Evolutionary conservation across 2,113 vertebrate species (phyloP).

Genomic region (Anser brachyrhynchus): DNA sequence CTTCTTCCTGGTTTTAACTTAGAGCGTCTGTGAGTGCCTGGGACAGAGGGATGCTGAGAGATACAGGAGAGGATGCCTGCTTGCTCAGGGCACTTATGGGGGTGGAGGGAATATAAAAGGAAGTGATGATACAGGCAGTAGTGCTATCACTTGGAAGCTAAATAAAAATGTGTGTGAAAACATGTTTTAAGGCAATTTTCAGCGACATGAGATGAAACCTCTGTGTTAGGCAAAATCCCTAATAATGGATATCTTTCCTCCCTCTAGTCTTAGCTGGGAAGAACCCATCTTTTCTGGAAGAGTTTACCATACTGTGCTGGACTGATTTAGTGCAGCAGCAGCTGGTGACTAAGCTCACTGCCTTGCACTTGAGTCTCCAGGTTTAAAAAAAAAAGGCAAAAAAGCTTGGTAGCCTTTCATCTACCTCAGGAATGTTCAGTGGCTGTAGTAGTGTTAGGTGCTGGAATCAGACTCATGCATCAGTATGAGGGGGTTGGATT

Average conservation of each 20-base stretch:
- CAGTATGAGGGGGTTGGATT: accelerated
- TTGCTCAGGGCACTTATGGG: neutral
- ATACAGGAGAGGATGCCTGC: accelerated
- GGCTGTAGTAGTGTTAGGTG: neutral
- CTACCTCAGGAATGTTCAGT: accelerated
- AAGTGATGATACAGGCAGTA: neutral
- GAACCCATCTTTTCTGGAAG: neutral
- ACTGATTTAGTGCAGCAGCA: neutral
- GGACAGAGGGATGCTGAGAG: neutral
- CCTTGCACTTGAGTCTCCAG: accelerated
- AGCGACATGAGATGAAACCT: too few relatives aligned
- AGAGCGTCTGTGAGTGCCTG: neutral
- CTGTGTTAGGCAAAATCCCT: neutral
- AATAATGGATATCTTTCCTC: accelerated
- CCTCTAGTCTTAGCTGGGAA: too few relatives aligned
- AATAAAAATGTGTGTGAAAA: neutral
- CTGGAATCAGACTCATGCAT: neutral
- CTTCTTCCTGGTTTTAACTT: neutral
- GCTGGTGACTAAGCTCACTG: neutral
- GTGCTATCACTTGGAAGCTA: too few relatives aligned
- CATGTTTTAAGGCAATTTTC: neutral
- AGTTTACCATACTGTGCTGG: accelerated
- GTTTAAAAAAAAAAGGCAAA: neutral
- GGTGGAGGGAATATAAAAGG: neutral
- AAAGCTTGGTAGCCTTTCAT: neutral